Evolutionary conservation across 2,797 vertebrate genomes (phyloP), one percentile per base, ranked within the genome.

Genomic region (Myotis vivesi): DNA sequence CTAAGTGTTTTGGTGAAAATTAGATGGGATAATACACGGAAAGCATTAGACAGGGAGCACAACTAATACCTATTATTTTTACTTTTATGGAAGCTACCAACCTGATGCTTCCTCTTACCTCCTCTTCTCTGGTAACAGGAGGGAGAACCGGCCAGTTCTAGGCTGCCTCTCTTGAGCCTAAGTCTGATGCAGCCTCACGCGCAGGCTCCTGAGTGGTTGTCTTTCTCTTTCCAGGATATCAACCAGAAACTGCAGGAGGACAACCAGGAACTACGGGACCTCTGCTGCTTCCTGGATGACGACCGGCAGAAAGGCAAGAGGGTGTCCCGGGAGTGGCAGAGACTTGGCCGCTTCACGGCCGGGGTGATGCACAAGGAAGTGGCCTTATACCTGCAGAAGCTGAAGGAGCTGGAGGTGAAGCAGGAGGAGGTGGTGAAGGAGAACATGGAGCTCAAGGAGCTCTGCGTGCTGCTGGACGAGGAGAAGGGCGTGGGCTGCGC

Each of bases 221-320:
- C 2, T 95, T 44, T 97, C 66, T 95, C 46, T 90, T 96, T 98
- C 49, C 98, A 99, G 99, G 99, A 99, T 75, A 99, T 99, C 97
- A 99, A 99, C 98, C 99, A 99, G 99, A 99, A 99, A 96, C 98
- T 99, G 89, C 99, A 99, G 97, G 99, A 99, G 97, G 99, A 99
- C 97, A 99, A 99, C 98, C 99, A 99, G 97, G 99, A 99, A 84
- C 98, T 99, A 97, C 98, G 99, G 92, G 99, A 99, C 96, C 98
- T 99, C 62, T 99, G 99, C 98, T 99, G 99, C 94, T 99, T 99
- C 98, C 98, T 99, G 97, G 99, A 99, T 11, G 99, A 99, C 0
- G 99, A 99, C 98, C 98, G 99, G 36, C 99, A 99, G 98, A 99
- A 99, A 95, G 99, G 99, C 94, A 99, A 99, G 98, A 98, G 99